Evolutionary conservation across 2,797 vertebrate genomes (phyloP), one percentile per base, ranked within the genome.

Genomic region (Typhlichthys subterraneus): DNA sequence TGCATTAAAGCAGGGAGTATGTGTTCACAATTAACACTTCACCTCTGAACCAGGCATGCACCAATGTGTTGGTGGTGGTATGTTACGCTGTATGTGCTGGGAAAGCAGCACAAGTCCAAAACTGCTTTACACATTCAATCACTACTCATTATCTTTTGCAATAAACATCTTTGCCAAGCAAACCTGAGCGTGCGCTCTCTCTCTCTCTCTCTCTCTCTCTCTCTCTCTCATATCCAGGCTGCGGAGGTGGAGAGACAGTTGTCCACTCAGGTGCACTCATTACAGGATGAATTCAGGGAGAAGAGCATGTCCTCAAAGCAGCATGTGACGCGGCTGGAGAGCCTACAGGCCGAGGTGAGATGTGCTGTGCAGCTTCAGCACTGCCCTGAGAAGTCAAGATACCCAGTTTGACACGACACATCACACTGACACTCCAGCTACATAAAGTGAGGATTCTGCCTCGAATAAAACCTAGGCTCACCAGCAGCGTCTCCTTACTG

Each of bases 171-270:
- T 38, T 7, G 38, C 38, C 38, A 38, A 38, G 38, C 38, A 42
- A 42, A 38, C 38, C 38, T 7, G 38, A 42, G 23, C 23, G 3
- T 3, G 3, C 23, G 3, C 23, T 33, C 23, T 59, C 13, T 50
- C 33, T 53, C 42, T 53, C 17, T 53, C 15, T n/a, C 60, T 46
- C 51, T 29, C 50, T n/a, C 60, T 53, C 14, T 53, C 33, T 45
- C 59, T 45, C 49, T 53, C 49, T 53, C 14, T 50, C 46, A 12
- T 69, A 19, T 83, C 47, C 87, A 99, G 97, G 96, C 97, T 0
- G 95, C 97, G 0, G 95, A 98, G 83, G 96, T 96, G 83, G 97
- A 99, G 86, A 93, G 91, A 85, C 95, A 97, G 81, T 94, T 99
- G 87, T 98, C 95, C 79, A 91, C 95, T 93, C 96, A 99, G 93